These are phyloP conservation scores for Aphidius colemani DNA, from an alignment of 2,888 invertebrate species.

Conservation along the genomic window DNA sequence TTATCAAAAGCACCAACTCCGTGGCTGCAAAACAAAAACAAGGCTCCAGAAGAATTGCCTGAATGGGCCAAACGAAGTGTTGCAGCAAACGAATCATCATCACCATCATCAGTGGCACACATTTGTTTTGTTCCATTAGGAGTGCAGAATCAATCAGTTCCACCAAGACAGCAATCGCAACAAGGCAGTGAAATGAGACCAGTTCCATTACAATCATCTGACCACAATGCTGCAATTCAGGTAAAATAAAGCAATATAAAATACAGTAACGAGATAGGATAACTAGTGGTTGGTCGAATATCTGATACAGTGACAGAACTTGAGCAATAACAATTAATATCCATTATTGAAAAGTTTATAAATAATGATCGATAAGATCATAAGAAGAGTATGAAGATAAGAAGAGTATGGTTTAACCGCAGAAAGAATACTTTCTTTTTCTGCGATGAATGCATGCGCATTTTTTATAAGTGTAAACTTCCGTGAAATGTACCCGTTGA, in stretches of 20 bases:
- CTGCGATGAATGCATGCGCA: no score
- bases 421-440: no score
- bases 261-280: no score
- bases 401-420: no score
- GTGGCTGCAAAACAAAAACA: conserved; percentile 62
- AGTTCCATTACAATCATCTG: conserved; percentile 37
- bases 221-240: conserved; percentile 48
- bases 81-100: conserved; percentile 41
- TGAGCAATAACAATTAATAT: no score
- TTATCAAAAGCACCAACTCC: conserved; percentile 67
- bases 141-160: conserved; percentile 27
- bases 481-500: no score
- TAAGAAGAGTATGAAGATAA: no score
- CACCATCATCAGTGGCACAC: conserved; percentile 40
- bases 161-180: conserved; percentile 35
- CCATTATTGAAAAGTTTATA: no score
- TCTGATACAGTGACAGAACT: no score
- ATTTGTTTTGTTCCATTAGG: conserved; percentile 41
- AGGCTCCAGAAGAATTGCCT: conserved; percentile 61
- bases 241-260: conserved; percentile 31
- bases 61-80: conserved; percentile 60
- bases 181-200: conserved; percentile 29
- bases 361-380: no score
- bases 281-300: no score
- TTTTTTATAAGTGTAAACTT: no score